phyloP scores from a whole-genome alignment of 2,113 vertebrate species.

The Myiagra hebetior region DNA sequence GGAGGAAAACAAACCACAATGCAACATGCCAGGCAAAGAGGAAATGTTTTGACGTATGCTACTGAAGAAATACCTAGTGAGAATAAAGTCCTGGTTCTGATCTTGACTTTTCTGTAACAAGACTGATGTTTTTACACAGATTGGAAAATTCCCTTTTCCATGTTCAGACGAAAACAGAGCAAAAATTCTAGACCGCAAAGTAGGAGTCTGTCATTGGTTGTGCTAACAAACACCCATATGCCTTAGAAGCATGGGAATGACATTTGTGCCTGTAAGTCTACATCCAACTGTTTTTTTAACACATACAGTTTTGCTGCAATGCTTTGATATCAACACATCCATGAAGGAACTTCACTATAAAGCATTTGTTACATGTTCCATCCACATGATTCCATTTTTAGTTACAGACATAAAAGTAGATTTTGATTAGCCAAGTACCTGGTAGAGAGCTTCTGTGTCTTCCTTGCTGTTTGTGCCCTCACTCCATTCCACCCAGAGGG shows the following conservation, averaged over 20 bases:
- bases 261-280: not conserved
- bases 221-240: not conserved
- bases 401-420: not conserved
- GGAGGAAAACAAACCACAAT: rapidly evolving
- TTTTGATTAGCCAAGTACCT: constrained; percentile 73
- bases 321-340: not conserved
- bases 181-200: not conserved
- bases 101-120: not conserved
- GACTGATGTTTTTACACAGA: not conserved
- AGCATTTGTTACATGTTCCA: not conserved
- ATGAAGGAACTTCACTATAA: not conserved
- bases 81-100: not conserved
- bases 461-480: constrained; percentile 66
- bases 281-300: not conserved
- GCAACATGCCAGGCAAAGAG: not conserved
- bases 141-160: not conserved
- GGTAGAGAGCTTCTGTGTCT: constrained; percentile 83
- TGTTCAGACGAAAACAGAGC: not conserved
- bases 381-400: not conserved
- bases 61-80: not conserved
- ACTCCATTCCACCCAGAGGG: constrained; percentile 87
- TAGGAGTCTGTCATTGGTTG: not conserved
- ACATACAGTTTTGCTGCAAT: not conserved
- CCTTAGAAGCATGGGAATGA: not conserved
- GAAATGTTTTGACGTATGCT: not conserved